A percentile compares a stretch with the other conserved stretches of the same genome.
These are phyloP conservation scores for Corapipo altera DNA, from an alignment of 2,113 vertebrate species.

Conservation along the genomic window DNA sequence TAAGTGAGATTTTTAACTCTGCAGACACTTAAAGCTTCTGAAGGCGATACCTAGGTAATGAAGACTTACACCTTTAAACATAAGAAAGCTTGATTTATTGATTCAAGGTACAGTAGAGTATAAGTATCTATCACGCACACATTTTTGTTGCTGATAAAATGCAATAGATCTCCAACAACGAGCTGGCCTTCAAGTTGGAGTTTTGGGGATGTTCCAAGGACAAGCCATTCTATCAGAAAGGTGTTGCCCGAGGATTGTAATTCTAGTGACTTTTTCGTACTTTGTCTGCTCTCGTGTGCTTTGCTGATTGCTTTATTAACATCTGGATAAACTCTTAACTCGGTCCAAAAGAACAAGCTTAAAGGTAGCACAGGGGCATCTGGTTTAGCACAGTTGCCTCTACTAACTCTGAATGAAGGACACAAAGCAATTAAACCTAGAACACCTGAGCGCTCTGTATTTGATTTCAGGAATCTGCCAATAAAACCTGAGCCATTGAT, in stretches of 20 bases:
- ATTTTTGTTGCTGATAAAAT: constrained; percentile 52
- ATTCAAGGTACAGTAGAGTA: constrained; percentile 9
- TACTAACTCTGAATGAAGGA: constrained; percentile 27
- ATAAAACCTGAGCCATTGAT: constrained; percentile 90
- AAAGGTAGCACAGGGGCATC: constrained; percentile 5
- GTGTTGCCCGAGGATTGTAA: constrained; percentile 54
- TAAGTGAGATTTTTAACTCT: constrained; percentile 87
- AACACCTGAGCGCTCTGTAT: constrained; percentile 90
- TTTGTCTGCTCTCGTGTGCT: constrained; percentile 71
- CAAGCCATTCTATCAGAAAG: constrained; percentile 42
- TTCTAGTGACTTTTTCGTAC: constrained; percentile 45
- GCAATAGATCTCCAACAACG: constrained; percentile 42
- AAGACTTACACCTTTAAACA: constrained; percentile 62
- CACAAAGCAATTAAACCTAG: constrained; percentile 80
- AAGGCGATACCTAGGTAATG: constrained; percentile 78
- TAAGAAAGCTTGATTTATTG: constrained; percentile 53
- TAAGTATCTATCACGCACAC: constrained; percentile 28
- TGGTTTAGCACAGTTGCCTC: constrained; percentile 19
- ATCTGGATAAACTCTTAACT: constrained; percentile 72
- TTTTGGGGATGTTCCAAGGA: constrained; percentile 52
- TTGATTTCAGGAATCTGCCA: constrained; percentile 91
- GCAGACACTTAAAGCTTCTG: constrained; percentile 78
- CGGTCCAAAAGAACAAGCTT: constrained; percentile 13
- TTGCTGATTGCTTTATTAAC: constrained; percentile 78
- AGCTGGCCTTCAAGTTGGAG: constrained; percentile 46